These are phyloP conservation scores for Bradysia coprophila DNA, from an alignment of 1,140 invertebrate genomes.

Conservation along the genomic window DNA sequence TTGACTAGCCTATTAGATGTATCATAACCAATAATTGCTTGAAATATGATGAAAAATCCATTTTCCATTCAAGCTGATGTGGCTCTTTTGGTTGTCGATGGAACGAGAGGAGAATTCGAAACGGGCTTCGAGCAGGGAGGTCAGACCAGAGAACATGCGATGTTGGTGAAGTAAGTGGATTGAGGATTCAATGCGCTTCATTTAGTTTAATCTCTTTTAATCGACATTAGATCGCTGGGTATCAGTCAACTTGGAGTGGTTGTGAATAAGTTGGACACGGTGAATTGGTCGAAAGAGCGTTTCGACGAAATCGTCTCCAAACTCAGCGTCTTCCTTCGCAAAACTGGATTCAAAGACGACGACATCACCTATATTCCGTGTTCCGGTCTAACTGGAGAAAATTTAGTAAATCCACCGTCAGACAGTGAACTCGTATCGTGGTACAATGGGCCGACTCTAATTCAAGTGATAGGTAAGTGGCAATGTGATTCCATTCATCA, in stretches of 20 bases:
- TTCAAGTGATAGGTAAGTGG: constrained; percentile 61
- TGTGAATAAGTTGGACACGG: constrained; percentile 73
- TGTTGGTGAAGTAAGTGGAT: constrained; percentile 46
- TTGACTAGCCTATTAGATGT: too few relatives aligned
- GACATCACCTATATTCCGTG: constrained; percentile 88
- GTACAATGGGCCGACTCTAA: constrained; percentile 68
- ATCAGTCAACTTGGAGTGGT: constrained; percentile 72
- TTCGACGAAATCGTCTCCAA: constrained; percentile 77
- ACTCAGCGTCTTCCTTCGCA: constrained; percentile 75
- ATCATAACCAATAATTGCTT: too few relatives aligned
- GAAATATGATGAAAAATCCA: too few relatives aligned
- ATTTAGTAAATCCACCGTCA: constrained; percentile 53
- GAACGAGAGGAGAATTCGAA: constrained; percentile 92
- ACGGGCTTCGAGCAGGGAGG: constrained; percentile 95
- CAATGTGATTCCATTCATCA: background rate
- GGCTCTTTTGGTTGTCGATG: constrained; percentile 89
- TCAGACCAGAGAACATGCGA: constrained; percentile 93
- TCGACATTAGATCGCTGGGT: constrained; percentile 47
- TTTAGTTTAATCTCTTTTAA: background rate
- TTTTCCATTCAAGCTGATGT: too few relatives aligned
- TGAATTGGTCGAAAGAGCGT: constrained; percentile 56
- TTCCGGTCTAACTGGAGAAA: constrained; percentile 87
- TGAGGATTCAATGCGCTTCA: background rate
- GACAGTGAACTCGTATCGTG: constrained; percentile 51
- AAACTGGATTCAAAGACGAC: constrained; percentile 82